A percentile compares a stretch with the other conserved stretches of the same genome.
Evolutionary conservation across 2,797 vertebrate species (phyloP).

Genomic region (Phoeniculus purpureus): DNA sequence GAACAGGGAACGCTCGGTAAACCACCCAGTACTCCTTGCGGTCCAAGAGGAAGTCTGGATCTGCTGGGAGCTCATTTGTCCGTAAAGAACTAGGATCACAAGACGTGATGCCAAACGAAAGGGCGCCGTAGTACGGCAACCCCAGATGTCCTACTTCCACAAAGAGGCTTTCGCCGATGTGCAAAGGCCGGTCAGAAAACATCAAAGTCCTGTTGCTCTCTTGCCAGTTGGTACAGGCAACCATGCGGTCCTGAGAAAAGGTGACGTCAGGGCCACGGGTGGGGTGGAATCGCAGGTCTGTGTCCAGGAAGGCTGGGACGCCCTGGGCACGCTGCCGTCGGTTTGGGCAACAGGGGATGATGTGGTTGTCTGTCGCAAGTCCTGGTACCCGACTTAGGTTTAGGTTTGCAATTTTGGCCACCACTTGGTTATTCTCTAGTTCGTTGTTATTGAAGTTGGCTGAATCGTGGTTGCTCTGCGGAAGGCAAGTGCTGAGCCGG

Average conservation of each 20-base stretch:
- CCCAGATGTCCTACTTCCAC: constrained; percentile 92
- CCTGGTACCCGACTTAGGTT: constrained; percentile 83
- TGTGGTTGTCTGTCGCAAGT: constrained; percentile 76
- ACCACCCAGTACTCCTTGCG: constrained; percentile 99
- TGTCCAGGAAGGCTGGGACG: constrained; percentile 86
- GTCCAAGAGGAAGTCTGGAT: constrained; percentile 93
- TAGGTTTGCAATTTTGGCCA: constrained; percentile 93
- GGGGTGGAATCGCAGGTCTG: constrained; percentile 93
- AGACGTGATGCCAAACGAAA: constrained; percentile 95
- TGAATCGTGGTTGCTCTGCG: constrained; percentile 94
- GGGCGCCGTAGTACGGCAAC: constrained; percentile 89
- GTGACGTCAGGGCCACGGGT: constrained; percentile 90
- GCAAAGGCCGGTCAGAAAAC: constrained; percentile 93
- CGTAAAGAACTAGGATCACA: constrained; percentile 92
- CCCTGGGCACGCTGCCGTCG: constrained; percentile 76
- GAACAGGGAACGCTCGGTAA: constrained; percentile 88
- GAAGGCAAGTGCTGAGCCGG: constrained; percentile 92
- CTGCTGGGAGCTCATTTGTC: constrained; percentile 89
- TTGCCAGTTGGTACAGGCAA: constrained; percentile 91
- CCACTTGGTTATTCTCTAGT: constrained; percentile 95
- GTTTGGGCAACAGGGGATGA: constrained; percentile 88
- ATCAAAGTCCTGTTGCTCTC: constrained; percentile 94
- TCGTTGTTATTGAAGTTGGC: constrained; percentile 99
- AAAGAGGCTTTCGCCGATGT: constrained; percentile 90
- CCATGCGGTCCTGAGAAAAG: constrained; percentile 90